phyloP scores from a whole-genome alignment of 2,888 invertebrate species.

The Metellina segmentata region DNA sequence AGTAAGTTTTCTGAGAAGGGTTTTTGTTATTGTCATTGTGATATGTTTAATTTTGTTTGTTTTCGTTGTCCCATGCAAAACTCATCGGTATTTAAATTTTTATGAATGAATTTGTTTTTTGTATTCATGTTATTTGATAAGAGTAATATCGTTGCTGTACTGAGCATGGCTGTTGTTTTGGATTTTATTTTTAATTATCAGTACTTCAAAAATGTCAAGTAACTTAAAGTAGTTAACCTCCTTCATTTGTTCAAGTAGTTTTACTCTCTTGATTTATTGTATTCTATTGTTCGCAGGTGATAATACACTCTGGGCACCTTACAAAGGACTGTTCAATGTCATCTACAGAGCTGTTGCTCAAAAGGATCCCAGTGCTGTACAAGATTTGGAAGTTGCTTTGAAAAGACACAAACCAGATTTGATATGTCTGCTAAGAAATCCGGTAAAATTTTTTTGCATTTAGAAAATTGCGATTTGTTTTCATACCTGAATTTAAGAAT shows the following conservation, averaged over 20 bases:
- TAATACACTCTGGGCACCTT: slow-evolving; percentile 80
- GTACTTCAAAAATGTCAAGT: background rate
- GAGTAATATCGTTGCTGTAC: background rate
- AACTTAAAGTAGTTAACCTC: background rate
- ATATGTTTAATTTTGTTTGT: background rate
- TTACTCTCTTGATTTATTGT: background rate
- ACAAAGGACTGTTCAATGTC: slow-evolving; percentile 80
- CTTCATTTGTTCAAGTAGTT: background rate
- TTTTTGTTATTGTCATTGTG: background rate
- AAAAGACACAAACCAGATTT: slow-evolving; percentile 93
- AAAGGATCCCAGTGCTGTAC: slow-evolving; percentile 80
- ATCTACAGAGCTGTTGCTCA: slow-evolving; percentile 80
- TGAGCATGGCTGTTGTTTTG: background rate
- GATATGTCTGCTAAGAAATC: slow-evolving; percentile 90
- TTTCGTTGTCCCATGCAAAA: too few relatives aligned
- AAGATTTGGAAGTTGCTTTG: slow-evolving; percentile 87
- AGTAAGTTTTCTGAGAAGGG: slow-evolving; percentile 32
- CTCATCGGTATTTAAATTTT: background rate
- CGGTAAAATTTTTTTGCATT: slow-evolving; percentile 84
- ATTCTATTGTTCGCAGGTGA: slow-evolving; percentile 35
- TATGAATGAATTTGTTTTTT: background rate
- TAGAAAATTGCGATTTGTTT: too few relatives aligned
- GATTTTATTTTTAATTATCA: background rate
- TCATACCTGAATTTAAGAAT: too few relatives aligned
- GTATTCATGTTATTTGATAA: background rate